Evolutionary conservation across 2,888 invertebrate species (phyloP), one percentile per base, ranked within the genome.

Genomic region (Dromius quadrimaculatus): DNA sequence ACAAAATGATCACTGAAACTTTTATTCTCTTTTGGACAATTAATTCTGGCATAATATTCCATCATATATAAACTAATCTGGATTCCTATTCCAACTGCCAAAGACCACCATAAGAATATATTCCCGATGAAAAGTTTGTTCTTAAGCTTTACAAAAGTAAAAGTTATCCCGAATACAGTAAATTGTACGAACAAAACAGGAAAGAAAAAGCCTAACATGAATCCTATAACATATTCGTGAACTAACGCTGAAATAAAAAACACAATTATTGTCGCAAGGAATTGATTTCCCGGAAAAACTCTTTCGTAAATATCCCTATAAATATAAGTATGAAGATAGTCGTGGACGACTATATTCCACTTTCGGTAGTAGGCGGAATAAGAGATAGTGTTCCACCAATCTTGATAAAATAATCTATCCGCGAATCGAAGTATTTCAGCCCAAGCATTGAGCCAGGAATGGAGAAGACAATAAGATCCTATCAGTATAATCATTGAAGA

Each of bases 261-360:
- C 0, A 93, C 93, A 3, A 84, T 77, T 1, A 88, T 78, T 75
- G 88, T 89, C 0, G 92, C 86, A 0, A 87, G 73, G 0, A 80
- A 41, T 62, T 84, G 85, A 63, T 83, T 85, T 8, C 83, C 80
- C 0, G 82, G 80, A 1, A 81, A 79, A 0, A 87, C 69, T 5
- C 1, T 8, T 61, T 82, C 84, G 73, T 84, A 82, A 28, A 83
- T 74, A 59, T 95, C 96, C 76, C 88, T 89, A 82, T 95, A 96
- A 71, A 98, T 86, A 81, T 97, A 95, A 2, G 90, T 89, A 76
- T 95, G 93, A 0, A 98, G 85, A 96, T 97, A 98, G 75, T 95
- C 94, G 80, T 97, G 93, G 0, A 98, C 96, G 0, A 97, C 90
- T 11, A 94, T 88, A 81, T 98, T 98, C 98, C 98, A 98, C 2